Evolutionary conservation across 2,888 invertebrate species (phyloP).

Genomic region (Dynastes maya): DNA sequence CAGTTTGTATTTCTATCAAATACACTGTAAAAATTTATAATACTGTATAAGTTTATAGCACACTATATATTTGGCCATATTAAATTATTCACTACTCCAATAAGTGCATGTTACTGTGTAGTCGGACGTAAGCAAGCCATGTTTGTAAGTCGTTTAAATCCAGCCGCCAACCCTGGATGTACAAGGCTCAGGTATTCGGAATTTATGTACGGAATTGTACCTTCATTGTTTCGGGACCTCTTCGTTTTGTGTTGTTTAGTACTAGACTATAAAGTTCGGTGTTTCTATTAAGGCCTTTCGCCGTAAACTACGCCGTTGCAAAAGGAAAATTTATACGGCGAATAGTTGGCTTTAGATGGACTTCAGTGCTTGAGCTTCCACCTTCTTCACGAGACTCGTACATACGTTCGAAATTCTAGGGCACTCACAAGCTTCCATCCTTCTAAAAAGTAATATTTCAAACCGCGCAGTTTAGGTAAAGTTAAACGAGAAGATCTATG

Average conservation of each 20-base stretch:
- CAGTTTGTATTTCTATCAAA: no score
- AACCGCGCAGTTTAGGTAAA: no score
- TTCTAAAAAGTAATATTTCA: no score
- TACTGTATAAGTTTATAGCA: no score
- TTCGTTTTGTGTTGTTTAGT: constrained; percentile 29
- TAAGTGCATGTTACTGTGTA: not conserved
- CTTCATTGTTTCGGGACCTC: constrained; percentile 22
- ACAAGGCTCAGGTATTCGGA: constrained; percentile 16
- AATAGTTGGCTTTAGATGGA: constrained; percentile 29
- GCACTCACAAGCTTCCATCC: no score
- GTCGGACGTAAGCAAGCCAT: not conserved
- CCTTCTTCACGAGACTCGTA: not conserved
- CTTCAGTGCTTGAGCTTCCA: not conserved
- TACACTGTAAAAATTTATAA: no score
- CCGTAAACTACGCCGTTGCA: constrained; percentile 25
- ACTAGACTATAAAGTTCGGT: constrained; percentile 38
- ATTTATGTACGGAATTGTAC: constrained; percentile 34
- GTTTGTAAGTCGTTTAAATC: not conserved
- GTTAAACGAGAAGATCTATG: no score
- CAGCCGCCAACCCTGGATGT: not conserved
- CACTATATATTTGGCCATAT: not conserved
- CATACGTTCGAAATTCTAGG: not conserved
- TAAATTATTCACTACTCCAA: not conserved
- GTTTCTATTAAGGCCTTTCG: constrained; percentile 38
- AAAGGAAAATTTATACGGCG: constrained; percentile 33